phyloP scores from a whole-genome alignment of 2,888 invertebrate genomes.

The Agrilus cyanescens region DNA sequence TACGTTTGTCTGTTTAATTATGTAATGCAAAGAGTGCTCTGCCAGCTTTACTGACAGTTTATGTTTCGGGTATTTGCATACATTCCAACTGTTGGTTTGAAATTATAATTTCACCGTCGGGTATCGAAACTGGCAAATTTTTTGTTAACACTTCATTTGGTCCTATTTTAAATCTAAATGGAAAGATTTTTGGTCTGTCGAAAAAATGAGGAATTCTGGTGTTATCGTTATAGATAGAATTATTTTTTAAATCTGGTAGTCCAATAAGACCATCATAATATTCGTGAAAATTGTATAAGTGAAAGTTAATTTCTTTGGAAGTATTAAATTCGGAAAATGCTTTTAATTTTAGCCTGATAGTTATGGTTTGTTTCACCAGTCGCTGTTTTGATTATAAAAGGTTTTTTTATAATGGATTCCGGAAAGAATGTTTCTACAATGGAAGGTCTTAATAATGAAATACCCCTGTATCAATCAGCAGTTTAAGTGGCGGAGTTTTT shows the following conservation, averaged over 20 bases:
- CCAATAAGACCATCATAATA: slow-evolving; percentile 12
- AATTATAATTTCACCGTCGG: no score
- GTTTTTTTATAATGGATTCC: neutral
- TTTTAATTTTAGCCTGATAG: slow-evolving; percentile 7
- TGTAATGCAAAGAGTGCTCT: neutral
- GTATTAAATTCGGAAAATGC: slow-evolving; percentile 7
- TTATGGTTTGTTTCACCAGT: no score
- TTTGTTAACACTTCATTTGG: no score
- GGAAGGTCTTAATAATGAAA: no score
- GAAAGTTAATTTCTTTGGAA: slow-evolving; percentile 4
- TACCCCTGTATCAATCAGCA: slow-evolving; percentile 5
- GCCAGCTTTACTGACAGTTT: neutral
- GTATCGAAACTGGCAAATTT: no score
- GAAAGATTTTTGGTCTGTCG: no score
- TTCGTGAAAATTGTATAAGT: slow-evolving; percentile 11
- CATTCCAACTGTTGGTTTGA: no score
- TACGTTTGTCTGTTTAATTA: neutral
- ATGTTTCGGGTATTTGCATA: neutral
- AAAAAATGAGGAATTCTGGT: neutral
- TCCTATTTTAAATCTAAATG: no score
- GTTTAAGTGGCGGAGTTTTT: slow-evolving; percentile 2
- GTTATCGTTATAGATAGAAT: slow-evolving; percentile 4
- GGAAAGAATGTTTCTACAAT: slow-evolving; percentile 3
- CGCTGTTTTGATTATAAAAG: neutral
- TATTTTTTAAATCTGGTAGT: slow-evolving; percentile 5